Conservation (phyloP, 2,113 vertebrate genomes). For the Syngnathoides biaculeatus region DNA sequence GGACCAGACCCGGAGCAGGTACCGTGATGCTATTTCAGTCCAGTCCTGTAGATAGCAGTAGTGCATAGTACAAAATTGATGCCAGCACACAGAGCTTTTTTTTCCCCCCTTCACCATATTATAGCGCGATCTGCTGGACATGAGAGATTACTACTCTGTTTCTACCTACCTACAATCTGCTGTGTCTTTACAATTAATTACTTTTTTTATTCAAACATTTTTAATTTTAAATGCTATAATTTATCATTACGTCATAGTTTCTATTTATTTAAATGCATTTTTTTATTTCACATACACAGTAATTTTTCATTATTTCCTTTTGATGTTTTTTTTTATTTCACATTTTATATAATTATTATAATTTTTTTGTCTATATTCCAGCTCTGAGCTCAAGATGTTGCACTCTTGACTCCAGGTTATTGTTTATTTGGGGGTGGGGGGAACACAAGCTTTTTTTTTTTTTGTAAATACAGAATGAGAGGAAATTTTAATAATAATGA, state of each 20-base stretch:
- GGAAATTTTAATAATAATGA: no score
- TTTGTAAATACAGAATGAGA: no score
- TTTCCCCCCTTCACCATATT: background rate
- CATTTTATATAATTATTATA: background rate
- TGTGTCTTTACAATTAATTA: no score
- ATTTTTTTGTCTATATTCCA: background rate
- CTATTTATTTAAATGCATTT: no score
- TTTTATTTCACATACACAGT: background rate
- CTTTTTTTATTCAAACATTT: background rate
- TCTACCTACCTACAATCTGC: background rate
- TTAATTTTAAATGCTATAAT: background rate
- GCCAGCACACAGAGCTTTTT: background rate
- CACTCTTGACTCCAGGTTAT: no score
- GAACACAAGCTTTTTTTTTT: no score
- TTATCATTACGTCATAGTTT: background rate
- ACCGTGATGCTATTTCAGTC: conserved; percentile 5
- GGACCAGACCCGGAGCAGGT: conserved; percentile 88
- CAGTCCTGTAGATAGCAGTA: background rate
- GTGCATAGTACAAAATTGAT: background rate
- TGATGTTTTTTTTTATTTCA: no score
- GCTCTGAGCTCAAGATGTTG: no score
- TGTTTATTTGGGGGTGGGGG: no score
- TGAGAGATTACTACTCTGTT: background rate
- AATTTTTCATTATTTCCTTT: no score
- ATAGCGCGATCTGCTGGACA: background rate